Conservation (phyloP, 1,140 invertebrate species). For the Plectrocnemia conspersa region DNA sequence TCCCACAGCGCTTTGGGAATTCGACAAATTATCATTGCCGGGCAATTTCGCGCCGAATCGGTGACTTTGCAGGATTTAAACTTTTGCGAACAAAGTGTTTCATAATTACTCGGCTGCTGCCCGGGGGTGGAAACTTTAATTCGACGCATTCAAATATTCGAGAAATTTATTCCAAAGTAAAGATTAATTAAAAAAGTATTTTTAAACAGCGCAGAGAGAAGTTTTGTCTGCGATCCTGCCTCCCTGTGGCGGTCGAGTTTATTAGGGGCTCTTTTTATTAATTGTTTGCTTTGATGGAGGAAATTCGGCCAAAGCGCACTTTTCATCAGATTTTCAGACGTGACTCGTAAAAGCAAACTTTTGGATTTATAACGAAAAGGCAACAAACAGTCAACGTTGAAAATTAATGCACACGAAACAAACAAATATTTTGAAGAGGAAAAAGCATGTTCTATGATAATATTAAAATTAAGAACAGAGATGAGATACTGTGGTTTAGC, state of each 20-base stretch:
- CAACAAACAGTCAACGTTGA: no score
- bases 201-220: background rate
- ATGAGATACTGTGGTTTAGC: no score
- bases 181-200: constrained; percentile 11
- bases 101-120: constrained; percentile 2
- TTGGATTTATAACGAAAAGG: no score
- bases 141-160: constrained; percentile 3
- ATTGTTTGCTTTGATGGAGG: no score
- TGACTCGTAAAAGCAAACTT: no score
- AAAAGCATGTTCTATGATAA: no score
- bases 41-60: constrained; percentile 13
- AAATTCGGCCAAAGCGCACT: no score
- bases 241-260: background rate
- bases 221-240: background rate
- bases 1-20: constrained; percentile 7
- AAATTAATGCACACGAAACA: no score
- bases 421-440: no score
- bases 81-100: constrained; percentile 14
- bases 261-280: background rate
- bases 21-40: constrained; percentile 12
- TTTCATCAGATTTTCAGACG: no score
- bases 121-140: background rate
- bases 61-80: constrained; percentile 17
- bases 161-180: background rate
- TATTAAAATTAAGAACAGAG: no score